phyloP scores from a whole-genome alignment of 2,113 vertebrate genomes.

The Gymnarchus niloticus region DNA sequence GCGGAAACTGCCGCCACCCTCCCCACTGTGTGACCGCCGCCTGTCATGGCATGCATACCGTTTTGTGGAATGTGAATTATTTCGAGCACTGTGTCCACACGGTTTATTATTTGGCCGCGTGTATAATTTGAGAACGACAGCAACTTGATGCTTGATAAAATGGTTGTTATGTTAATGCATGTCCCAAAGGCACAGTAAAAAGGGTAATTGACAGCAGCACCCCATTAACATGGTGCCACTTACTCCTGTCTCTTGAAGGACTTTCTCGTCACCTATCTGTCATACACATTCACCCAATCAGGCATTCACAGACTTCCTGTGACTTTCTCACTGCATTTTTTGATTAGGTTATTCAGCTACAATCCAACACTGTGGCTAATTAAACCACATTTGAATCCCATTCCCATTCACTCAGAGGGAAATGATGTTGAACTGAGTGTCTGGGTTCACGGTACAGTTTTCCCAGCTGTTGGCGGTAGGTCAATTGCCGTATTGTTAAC shows the following conservation, averaged over 20 bases:
- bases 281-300: constrained; percentile 45
- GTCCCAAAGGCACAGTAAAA: constrained; percentile 40
- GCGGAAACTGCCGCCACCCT: constrained; percentile 43
- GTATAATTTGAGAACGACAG: constrained; percentile 49
- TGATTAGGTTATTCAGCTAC: constrained; percentile 27
- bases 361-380: constrained; percentile 8
- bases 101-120: constrained; percentile 35
- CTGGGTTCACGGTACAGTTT: neutral
- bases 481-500: neutral
- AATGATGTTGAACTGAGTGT: neutral
- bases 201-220: constrained; percentile 51
- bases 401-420: neutral
- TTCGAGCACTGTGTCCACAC: neutral
- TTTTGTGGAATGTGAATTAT: neutral
- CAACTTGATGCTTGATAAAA: constrained; percentile 55
- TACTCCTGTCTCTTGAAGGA: constrained; percentile 58
- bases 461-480: neutral
- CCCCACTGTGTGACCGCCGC: constrained; percentile 31
- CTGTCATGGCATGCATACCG: constrained; percentile 16
- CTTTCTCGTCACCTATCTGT: constrained; percentile 44
- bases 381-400: neutral
- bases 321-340: constrained; percentile 38
- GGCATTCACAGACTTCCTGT: constrained; percentile 33
- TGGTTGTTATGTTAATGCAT: constrained; percentile 67
- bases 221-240: constrained; percentile 45